A percentile compares a stretch with the other conserved stretches of the same genome.
Conservation (phyloP, 2,113 vertebrate species). For the Ptychochromis oligacanthus region DNA sequence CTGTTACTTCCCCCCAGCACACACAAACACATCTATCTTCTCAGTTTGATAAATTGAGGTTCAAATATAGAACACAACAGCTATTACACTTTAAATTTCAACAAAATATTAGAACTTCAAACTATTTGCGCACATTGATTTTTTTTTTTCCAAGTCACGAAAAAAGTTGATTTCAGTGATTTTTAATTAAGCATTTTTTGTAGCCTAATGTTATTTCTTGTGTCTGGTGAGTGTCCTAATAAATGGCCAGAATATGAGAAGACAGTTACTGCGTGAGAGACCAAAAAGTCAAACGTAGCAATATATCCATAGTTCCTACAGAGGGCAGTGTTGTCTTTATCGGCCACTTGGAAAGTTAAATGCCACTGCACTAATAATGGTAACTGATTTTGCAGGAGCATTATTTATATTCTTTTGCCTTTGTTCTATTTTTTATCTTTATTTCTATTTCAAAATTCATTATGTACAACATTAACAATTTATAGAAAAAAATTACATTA, state of each 20-base stretch:
- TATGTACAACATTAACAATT: not conserved
- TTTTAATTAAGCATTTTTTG: not conserved
- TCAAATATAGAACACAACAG: not conserved
- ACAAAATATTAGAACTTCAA: not conserved
- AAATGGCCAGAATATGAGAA: not conserved
- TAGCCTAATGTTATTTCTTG: not conserved
- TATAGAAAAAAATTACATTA: constrained; percentile 4
- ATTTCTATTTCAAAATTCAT: not conserved
- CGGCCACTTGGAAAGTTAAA: not conserved
- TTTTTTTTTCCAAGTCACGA: no score
- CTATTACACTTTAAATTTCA: not conserved
- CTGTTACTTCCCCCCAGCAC: not conserved
- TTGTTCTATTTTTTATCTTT: not conserved
- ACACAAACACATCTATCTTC: not conserved
- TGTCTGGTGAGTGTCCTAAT: not conserved
- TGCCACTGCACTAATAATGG: not conserved
- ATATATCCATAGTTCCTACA: not conserved
- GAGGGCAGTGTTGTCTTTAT: constrained; percentile 54
- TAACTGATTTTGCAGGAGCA: not conserved
- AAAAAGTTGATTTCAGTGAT: not conserved
- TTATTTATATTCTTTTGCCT: not conserved
- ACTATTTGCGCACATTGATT: not conserved
- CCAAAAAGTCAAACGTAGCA: not conserved
- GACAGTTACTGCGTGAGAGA: not conserved
- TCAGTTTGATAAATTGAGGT: not conserved